These are phyloP conservation scores for Spongilla lacustris DNA, from an alignment of 37 sponge, comb jelly and placozoan species.

Conservation along the genomic window DNA sequence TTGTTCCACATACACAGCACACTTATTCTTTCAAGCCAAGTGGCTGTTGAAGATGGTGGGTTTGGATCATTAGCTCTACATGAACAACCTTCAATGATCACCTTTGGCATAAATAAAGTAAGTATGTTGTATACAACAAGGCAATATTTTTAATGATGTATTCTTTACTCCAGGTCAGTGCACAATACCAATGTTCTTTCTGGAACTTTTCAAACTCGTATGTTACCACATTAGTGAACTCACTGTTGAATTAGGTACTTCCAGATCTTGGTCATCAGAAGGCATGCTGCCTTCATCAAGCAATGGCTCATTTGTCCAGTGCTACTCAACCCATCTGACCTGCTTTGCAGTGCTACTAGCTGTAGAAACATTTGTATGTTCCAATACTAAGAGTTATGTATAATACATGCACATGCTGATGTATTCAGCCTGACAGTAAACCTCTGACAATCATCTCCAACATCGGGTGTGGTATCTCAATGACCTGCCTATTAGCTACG, in stretches of 20 bases:
- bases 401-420: background rate
- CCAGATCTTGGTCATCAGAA: background rate
- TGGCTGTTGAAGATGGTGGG: background rate
- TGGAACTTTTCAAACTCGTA: constrained; percentile 26
- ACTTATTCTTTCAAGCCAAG: constrained; percentile 24
- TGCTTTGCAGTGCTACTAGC: constrained; percentile 74
- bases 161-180: background rate
- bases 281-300: background rate
- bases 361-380: constrained; percentile 14
- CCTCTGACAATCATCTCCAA: constrained; percentile 23
- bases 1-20: background rate
- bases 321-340: constrained; percentile 57
- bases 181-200: constrained; percentile 3
- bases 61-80: background rate
- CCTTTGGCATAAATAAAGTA: background rate
- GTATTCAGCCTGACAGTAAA: background rate
- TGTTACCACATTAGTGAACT: background rate
- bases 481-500: constrained; percentile 26
- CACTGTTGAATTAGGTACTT: background rate
- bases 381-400: background rate
- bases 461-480: constrained; percentile 32
- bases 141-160: background rate
- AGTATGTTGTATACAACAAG: background rate
- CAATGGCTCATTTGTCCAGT: constrained; percentile 19
- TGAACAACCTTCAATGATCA: constrained; percentile 9